These are phyloP conservation scores for Campylomormyrus tamandua DNA, from an alignment of 2,113 vertebrate species.

Conservation along the genomic window DNA sequence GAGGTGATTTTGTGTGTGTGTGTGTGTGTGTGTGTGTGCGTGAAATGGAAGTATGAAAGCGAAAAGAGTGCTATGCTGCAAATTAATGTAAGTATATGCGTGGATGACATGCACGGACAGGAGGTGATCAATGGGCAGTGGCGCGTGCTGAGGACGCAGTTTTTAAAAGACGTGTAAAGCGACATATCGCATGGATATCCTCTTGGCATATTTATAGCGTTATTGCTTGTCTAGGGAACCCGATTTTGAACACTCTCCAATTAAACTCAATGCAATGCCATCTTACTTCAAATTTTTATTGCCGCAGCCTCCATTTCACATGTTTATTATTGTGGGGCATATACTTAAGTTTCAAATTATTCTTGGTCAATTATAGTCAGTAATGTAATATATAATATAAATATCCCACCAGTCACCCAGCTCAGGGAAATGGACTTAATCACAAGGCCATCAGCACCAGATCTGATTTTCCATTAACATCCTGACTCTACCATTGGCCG, in stretches of 20 bases:
- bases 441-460: neutral
- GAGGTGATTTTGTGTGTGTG: neutral
- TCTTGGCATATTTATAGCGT: neutral
- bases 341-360: neutral
- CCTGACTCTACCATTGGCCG: neutral
- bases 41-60: neutral
- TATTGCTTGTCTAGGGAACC: neutral
- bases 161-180: neutral
- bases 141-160: neutral
- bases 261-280: neutral
- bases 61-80: neutral
- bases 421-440: neutral
- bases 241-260: neutral
- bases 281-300: neutral
- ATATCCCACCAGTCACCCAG: neutral
- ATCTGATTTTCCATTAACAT: neutral
- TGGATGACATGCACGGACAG: neutral
- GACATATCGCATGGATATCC: neutral
- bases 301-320: neutral
- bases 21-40: neutral
- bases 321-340: neutral
- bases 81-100: neutral
- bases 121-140: neutral
- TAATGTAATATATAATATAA: neutral
- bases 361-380: neutral